These are phyloP conservation scores for Philopedon plagiatum DNA, from an alignment of 2,888 invertebrate species.

Conservation along the genomic window DNA sequence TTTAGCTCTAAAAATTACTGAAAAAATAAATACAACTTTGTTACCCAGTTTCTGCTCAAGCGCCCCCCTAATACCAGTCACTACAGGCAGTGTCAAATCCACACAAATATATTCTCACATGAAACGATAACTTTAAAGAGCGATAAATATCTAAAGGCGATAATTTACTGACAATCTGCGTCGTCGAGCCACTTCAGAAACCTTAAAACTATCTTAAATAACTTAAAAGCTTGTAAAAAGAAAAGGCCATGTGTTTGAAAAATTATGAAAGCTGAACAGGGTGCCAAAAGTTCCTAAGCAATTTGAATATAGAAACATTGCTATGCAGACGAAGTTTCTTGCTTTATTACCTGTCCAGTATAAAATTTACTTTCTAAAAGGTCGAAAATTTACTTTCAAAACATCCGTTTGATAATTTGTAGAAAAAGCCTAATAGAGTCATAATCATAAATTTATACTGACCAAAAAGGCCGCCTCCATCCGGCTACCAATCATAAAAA, in stretches of 20 bases:
- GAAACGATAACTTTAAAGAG: not conserved
- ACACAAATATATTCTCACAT: slow-evolving; percentile 30
- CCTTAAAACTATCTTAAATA: slow-evolving; percentile 30
- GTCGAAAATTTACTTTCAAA: no score
- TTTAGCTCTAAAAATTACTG: no score
- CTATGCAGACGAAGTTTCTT: no score
- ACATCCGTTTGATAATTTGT: no score
- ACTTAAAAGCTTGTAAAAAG: slow-evolving; percentile 1
- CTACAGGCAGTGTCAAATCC: no score
- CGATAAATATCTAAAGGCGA: slow-evolving; percentile 39
- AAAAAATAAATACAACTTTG: no score
- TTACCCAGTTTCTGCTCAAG: no score
- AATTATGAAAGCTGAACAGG: not conserved
- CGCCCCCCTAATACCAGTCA: no score
- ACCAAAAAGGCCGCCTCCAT: not conserved
- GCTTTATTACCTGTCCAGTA: no score
- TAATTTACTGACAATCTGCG: slow-evolving; percentile 54
- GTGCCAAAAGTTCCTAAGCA: no score
- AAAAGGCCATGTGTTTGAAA: slow-evolving; percentile 28
- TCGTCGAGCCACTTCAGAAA: slow-evolving; percentile 43
- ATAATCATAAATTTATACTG: slow-evolving; percentile 1
- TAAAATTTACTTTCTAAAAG: no score
- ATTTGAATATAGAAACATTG: no score
- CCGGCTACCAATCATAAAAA: slow-evolving; percentile 8
- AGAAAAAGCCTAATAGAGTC: not conserved